Percentiles rank a stretch among this genome's conserved stretches.
Conservation (phyloP, 2,888 invertebrate species). For the Microctonus aethiopoides region DNA sequence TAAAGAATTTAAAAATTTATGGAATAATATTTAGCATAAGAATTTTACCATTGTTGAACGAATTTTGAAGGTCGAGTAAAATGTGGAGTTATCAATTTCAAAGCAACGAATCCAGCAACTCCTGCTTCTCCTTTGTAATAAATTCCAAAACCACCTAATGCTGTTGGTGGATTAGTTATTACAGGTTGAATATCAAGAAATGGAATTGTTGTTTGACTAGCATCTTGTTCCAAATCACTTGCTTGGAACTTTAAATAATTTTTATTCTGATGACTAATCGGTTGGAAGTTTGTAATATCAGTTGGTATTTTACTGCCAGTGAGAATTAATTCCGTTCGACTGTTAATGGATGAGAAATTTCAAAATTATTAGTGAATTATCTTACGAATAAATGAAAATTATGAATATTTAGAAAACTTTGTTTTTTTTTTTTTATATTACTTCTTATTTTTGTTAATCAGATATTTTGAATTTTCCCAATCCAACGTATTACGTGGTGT, state of each 20-base stretch:
- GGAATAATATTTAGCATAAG: no score
- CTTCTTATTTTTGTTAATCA: not conserved
- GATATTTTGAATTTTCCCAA: not conserved
- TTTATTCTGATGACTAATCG: slow-evolving; percentile 64
- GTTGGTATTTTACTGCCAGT: not conserved
- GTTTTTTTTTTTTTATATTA: not conserved
- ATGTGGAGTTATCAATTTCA: slow-evolving; percentile 75
- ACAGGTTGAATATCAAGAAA: slow-evolving; percentile 84
- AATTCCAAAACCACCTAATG: slow-evolving; percentile 80
- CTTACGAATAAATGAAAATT: not conserved
- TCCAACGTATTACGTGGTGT: not conserved
- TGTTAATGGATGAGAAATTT: not conserved
- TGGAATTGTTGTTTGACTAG: slow-evolving; percentile 84
- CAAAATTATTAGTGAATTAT: not conserved
- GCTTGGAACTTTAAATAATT: slow-evolving; percentile 78
- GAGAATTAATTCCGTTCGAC: not conserved
- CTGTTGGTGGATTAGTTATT: slow-evolving; percentile 73
- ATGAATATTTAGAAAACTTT: not conserved
- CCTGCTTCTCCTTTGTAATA: slow-evolving; percentile 78
- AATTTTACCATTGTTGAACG: no score
- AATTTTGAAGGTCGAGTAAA: no score
- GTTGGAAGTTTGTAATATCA: not conserved
- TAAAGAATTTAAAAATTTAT: no score
- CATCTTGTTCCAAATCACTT: slow-evolving; percentile 78
- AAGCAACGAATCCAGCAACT: slow-evolving; percentile 81